Base-by-base conservation (phyloP, 2,797 vertebrate genomes). In the Mycteria americana region DNA sequence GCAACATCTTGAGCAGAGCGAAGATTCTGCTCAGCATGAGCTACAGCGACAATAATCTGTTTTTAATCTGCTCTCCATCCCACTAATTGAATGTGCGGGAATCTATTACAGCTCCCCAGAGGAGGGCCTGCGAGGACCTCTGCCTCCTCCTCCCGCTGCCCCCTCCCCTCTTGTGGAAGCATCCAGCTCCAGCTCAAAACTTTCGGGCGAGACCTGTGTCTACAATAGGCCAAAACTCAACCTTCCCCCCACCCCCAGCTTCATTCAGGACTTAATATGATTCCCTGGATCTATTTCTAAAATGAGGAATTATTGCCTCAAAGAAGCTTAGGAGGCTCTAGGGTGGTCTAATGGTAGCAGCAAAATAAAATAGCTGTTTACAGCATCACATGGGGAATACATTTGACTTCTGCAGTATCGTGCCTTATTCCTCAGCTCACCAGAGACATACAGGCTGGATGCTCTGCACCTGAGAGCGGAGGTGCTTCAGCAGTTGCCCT, bases 101-200 rank as follows among this genome's bases (percentile, higher is more conserved):
- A 95, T 85, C 74, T 85, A 57, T 82, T 85, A 74, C 84, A 89
- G 22, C 41, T 89, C 56, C 78, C n/a, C 48, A 94, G 59, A 70
- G 74, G 56, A 73, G 59, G 12, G 54, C 41, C 75, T 86, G 50
- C 0, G 2, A 70, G 60, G 48, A 69, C 21, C 65, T 92, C 57
- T 81, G 39, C 73, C 48, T 81, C 24, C 16, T 86, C 31, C 35
- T 73, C 43, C 78, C 0, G 2, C 14, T 82, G 3, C 18, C 60
- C 54, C 4, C 9, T 80, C 41, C 25, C 10, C 7, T 65, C 51
- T 70, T 3, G 2, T 18, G 37, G 28, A 35, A 81, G 35, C 4
- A 1, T 37, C 53, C 56, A n/a, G 23, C 21, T 85, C 57, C 51
- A 88, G 37, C 35, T 70, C 39, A 82, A 54, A 85, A 65, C 46